Evolutionary conservation across 2,888 invertebrate genomes (phyloP), one percentile per base, ranked within the genome.

Genomic region (Bombyx huttoni): DNA sequence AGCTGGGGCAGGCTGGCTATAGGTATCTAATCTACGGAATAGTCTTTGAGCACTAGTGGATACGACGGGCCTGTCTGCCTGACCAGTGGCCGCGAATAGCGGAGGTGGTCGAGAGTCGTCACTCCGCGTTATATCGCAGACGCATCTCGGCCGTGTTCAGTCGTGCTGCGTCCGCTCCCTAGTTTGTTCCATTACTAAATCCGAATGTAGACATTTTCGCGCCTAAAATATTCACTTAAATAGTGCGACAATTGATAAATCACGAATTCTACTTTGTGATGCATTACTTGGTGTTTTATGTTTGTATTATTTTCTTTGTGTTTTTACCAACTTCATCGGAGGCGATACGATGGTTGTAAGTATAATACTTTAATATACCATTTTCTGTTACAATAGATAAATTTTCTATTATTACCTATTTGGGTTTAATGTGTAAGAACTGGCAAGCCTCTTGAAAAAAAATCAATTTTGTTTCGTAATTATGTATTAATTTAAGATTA

Each of bases 331-430:
- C 73, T 64, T 76, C 83, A 8, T 70, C 79, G 51, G 73, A 84
- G 66, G 87, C 81, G 63, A 87, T 88, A 68, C 81, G 87, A 78
- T 88, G 88, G 88, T 67, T 87, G 87, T 87, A 75, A 87, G 88
- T 88, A 82, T 58, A 24, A 54, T 56, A 51, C 52, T 48, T 54
- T 46, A 34, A 49, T 35, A 24, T 24, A 24, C 2, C 0, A 24
- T 24, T 24, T 24, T 24, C 5, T 2, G 24, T 24, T 24, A 24
- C 24, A 24, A 2, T 24, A 24, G 24, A 24, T 1, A 24, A 24
- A 24, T 24, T 5, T 24, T 24, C 24, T 24, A 5, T 24, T 24
- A 24, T 2, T n/a, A 5, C 24, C 24, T 24, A 24, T 24, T 24
- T 24, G 3, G 2, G 5, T 24, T 24, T 5, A 5, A 24, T 3